Evolutionary conservation across 2,888 invertebrate genomes (phyloP).

Genomic region (Rugalucina vietnamica): DNA sequence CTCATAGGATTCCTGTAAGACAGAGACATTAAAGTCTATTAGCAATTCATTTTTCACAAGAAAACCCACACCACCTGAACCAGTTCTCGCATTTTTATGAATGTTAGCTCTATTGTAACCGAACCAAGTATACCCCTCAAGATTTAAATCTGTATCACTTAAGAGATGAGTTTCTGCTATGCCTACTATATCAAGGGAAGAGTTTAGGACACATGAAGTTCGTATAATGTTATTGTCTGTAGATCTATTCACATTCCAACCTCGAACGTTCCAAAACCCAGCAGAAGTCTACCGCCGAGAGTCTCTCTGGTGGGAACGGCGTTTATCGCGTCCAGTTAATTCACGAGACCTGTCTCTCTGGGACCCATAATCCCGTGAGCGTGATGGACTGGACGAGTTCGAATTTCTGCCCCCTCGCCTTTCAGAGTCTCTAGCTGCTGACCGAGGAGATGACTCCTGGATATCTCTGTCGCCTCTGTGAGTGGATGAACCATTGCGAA

Average conservation of each 20-base stretch:
- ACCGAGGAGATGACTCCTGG: no score
- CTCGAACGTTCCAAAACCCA: constrained; percentile 30
- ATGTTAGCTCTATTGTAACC: not conserved
- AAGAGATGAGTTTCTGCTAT: constrained; percentile 43
- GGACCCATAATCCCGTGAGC: no score
- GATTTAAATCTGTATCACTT: not conserved
- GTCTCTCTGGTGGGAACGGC: no score
- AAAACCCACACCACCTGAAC: constrained; percentile 7
- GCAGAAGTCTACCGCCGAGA: not conserved
- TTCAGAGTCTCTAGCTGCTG: no score
- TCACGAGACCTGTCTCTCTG: no score
- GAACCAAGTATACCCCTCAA: constrained; percentile 30
- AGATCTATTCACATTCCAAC: constrained; percentile 5
- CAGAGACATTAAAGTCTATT: not conserved
- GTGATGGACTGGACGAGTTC: no score
- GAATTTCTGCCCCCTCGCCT: no score
- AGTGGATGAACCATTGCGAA: no score
- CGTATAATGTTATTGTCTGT: constrained; percentile 18
- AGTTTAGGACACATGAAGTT: constrained; percentile 2
- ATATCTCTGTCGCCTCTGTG: no score
- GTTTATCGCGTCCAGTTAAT: no score
- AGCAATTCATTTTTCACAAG: not conserved
- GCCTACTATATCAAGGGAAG: constrained; percentile 25
- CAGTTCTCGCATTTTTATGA: not conserved
- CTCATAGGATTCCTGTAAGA: not conserved